phyloP scores from a whole-genome alignment of 2,797 vertebrate species.

The Myiotriccus ornatus region DNA sequence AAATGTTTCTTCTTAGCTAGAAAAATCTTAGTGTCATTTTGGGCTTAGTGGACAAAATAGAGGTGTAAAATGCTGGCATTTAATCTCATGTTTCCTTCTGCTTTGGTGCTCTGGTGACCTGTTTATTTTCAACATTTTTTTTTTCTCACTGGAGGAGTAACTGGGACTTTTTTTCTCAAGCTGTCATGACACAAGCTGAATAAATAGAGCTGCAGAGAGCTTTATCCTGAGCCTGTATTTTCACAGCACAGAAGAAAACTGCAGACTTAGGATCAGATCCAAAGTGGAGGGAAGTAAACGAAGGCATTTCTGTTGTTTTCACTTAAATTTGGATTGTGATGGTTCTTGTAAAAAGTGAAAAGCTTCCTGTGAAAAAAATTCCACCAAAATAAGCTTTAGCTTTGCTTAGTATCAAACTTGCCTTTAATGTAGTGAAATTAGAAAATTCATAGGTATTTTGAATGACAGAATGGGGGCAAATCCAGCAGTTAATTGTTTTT shows the following conservation, averaged over 20 bases:
- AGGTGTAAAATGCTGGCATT: neutral
- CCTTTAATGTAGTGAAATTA: neutral
- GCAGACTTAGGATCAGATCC: neutral
- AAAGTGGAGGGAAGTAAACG: neutral
- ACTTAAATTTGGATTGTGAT: neutral
- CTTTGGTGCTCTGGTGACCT: neutral
- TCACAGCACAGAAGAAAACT: neutral
- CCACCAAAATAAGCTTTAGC: neutral
- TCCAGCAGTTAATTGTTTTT: neutral
- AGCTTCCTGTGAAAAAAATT: neutral
- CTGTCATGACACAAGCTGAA: slow-evolving; percentile 38
- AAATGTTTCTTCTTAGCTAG: neutral
- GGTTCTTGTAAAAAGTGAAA: neutral
- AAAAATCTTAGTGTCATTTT: neutral
- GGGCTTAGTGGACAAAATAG: neutral
- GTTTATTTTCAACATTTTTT: slow-evolving; percentile 13
- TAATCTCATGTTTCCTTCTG: neutral
- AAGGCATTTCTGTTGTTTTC: neutral
- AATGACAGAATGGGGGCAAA: neutral
- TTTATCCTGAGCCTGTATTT: neutral
- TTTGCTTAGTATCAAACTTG: neutral
- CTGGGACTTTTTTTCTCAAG: neutral
- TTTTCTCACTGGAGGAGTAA: neutral
- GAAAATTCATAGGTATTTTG: neutral
- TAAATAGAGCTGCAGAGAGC: slow-evolving; percentile 11